Evolutionary conservation across 2,888 invertebrate species (phyloP).

Genomic region (Podabrus alpinus): DNA sequence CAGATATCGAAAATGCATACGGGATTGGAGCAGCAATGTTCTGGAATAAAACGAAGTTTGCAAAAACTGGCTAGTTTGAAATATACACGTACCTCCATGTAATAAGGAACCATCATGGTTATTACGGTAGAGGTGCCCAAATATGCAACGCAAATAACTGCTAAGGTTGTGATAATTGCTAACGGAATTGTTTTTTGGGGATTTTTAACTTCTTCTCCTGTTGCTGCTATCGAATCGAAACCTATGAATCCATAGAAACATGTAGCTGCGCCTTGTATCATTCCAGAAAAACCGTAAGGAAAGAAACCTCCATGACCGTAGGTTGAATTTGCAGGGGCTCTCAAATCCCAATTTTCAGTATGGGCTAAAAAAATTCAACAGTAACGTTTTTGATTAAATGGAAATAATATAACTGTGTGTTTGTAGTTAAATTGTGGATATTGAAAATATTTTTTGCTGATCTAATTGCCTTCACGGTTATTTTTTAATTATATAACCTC

Average conservation of each 20-base stretch:
- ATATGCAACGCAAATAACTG: conserved; percentile 85
- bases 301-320: conserved; percentile 77
- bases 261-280: conserved; percentile 78
- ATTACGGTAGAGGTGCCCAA: conserved; percentile 86
- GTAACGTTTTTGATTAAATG: neutral
- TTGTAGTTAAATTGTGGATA: no score
- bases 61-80: neutral
- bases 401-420: no score
- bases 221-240: conserved; percentile 89
- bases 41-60: conserved; percentile 53
- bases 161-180: conserved; percentile 80
- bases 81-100: conserved; percentile 62
- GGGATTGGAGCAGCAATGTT: conserved; percentile 81
- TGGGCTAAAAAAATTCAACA: conserved; percentile 47
- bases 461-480: no score
- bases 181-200: conserved; percentile 87
- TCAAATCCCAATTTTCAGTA: conserved; percentile 56
- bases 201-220: conserved; percentile 88
- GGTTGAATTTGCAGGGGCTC: conserved; percentile 22
- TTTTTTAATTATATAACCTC: no score
- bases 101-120: conserved; percentile 86
- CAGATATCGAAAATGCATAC: conserved; percentile 72
- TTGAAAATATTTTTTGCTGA: no score
- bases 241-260: conserved; percentile 94
- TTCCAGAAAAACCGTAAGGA: conserved; percentile 79